Evolutionary conservation across 2,113 vertebrate genomes (phyloP).

Genomic region (Eubucco bourcierii): DNA sequence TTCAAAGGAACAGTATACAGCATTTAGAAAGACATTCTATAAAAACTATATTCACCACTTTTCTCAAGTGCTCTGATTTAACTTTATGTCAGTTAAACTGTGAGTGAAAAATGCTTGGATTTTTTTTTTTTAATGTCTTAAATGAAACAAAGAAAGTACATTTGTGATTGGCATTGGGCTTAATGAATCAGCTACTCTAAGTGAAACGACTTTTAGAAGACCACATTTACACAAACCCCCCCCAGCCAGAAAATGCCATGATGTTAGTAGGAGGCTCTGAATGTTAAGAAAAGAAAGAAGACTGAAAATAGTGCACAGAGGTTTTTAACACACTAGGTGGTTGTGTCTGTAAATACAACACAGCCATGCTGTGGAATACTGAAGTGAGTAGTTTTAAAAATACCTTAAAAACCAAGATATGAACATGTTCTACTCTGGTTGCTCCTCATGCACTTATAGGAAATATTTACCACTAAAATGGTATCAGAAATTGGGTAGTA

Average conservation of each 20-base stretch:
- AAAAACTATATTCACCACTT: not conserved
- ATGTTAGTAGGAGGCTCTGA: not conserved
- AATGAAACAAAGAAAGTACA: conserved; percentile 7
- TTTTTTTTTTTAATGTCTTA: not conserved
- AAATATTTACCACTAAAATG: conserved; percentile 15
- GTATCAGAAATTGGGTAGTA: conserved; percentile 14
- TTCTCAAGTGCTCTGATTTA: conserved; percentile 10
- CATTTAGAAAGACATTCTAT: not conserved
- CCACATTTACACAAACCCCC: not conserved
- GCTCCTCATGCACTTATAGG: conserved; percentile 20
- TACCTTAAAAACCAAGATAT: not conserved
- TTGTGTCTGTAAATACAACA: not conserved
- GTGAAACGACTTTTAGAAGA: not conserved
- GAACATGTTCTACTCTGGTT: not conserved
- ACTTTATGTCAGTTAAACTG: not conserved
- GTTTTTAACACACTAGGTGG: not conserved
- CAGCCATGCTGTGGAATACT: conserved; percentile 10
- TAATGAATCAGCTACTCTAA: not conserved
- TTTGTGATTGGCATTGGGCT: not conserved
- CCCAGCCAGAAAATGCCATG: not conserved
- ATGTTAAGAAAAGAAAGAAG: not conserved
- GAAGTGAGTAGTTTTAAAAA: not conserved
- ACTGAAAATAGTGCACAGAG: not conserved
- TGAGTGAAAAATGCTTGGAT: no score
- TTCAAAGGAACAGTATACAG: not conserved